Conservation (phyloP, 2,888 invertebrate genomes). For the Drosophila phalerata region DNA sequence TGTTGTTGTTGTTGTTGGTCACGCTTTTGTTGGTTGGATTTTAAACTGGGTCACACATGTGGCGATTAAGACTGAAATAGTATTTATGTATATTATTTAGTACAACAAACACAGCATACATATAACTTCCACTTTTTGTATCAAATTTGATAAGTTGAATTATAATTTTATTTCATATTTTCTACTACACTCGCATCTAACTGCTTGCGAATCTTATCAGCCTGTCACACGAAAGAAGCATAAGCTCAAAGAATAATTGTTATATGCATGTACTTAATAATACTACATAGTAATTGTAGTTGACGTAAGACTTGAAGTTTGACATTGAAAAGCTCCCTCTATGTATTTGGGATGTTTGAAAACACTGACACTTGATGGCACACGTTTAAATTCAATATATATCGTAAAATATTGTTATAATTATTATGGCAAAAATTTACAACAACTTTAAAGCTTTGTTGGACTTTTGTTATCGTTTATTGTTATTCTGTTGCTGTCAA, state of each 20-base stretch:
- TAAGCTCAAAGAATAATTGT: constrained; percentile 40
- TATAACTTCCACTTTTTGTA: constrained; percentile 53
- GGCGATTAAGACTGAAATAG: constrained; percentile 73
- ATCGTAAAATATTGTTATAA: constrained; percentile 39
- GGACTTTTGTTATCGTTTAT: constrained; percentile 29
- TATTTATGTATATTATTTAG: constrained; percentile 42
- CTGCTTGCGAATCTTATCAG: constrained; percentile 70
- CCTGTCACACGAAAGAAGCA: constrained; percentile 41
- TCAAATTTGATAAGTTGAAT: constrained; percentile 66
- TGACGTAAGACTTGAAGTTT: constrained; percentile 55
- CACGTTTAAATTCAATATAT: constrained; percentile 36
- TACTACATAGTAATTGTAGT: constrained; percentile 31
- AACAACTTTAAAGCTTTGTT: constrained; percentile 59
- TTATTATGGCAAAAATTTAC: constrained; percentile 74
- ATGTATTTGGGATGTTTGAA: constrained; percentile 20
- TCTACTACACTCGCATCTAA: constrained; percentile 5
- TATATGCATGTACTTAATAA: constrained; percentile 23
- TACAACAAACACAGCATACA: constrained; percentile 38
- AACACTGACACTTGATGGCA: constrained; percentile 53
- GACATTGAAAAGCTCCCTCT: constrained; percentile 26
- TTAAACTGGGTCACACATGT: constrained; percentile 77
- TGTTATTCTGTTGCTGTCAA: constrained; percentile 69
- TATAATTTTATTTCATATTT: constrained; percentile 29
- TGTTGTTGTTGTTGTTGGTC: constrained; percentile 47
- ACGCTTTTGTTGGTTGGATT: constrained; percentile 52